Evolutionary conservation across 2,797 vertebrate species (phyloP).

Genomic region (Coregonus suidteri): DNA sequence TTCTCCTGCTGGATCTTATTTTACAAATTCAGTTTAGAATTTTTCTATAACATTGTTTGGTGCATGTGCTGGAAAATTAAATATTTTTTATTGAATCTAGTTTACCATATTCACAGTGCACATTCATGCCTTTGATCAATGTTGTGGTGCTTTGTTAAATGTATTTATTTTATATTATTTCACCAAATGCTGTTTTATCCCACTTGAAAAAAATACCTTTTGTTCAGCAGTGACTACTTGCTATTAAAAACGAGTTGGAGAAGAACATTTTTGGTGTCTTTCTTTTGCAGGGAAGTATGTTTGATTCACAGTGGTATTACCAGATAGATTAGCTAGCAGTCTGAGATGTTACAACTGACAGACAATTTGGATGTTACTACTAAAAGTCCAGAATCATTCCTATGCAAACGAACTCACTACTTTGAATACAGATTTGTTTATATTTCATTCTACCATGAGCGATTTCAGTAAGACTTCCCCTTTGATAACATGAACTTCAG

Average conservation of each 20-base stretch:
- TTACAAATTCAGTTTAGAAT: constrained; percentile 20
- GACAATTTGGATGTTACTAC: background rate
- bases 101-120: constrained; percentile 65
- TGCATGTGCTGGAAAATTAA: constrained; percentile 63
- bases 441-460: background rate
- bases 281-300: background rate
- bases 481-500: too few relatives aligned
- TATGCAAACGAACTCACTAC: background rate
- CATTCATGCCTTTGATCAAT: constrained; percentile 55
- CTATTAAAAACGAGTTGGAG: constrained; percentile 66
- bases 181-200: constrained; percentile 70
- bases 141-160: constrained; percentile 65
- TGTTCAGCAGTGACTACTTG: constrained; percentile 58
- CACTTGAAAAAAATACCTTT: constrained; percentile 29
- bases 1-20: constrained; percentile 2
- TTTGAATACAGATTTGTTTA: background rate
- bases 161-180: constrained; percentile 78
- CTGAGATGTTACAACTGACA: background rate
- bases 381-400: background rate
- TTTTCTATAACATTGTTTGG: constrained; percentile 49
- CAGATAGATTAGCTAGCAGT: background rate
- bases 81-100: constrained; percentile 69
- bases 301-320: background rate
- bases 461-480: too few relatives aligned
- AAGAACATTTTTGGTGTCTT: constrained; percentile 3